Percentiles rank a stretch among this genome's conserved stretches.
Evolutionary conservation across 2,797 vertebrate species (phyloP).

Genomic region (Argentina silus): DNA sequence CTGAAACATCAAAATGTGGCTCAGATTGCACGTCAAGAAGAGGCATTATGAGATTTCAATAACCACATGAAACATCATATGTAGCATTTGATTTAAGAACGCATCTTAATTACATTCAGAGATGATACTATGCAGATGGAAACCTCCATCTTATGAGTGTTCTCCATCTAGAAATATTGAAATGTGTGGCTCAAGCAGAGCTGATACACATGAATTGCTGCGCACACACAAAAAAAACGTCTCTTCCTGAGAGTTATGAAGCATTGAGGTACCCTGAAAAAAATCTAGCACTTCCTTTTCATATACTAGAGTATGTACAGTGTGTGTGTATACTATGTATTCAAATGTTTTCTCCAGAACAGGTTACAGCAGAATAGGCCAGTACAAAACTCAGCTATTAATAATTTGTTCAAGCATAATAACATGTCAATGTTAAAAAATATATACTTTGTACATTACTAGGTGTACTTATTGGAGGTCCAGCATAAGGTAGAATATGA

Average conservation of each 20-base stretch:
- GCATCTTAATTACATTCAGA: too few species aligned
- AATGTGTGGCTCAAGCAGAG: constrained; percentile 1
- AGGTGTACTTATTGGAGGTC: constrained; percentile 20
- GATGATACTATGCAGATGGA: not conserved
- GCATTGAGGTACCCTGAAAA: constrained; percentile 18
- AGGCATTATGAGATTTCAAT: not conserved
- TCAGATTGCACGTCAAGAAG: not conserved
- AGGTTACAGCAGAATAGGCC: constrained; percentile 1
- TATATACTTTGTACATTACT: constrained; percentile 24
- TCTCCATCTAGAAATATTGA: not conserved
- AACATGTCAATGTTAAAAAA: constrained; percentile 27
- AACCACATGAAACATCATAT: not conserved
- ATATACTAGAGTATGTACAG: not conserved
- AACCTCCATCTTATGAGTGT: not conserved
- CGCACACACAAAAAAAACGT: not conserved
- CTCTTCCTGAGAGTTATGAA: constrained; percentile 1
- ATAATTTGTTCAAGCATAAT: constrained; percentile 20
- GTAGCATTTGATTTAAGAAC: not conserved
- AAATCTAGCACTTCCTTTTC: constrained; percentile 41
- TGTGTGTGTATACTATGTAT: constrained; percentile 10
- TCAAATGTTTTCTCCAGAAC: constrained; percentile 14
- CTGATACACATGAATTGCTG: not conserved
- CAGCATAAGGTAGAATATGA: constrained; percentile 25
- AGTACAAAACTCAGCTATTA: constrained; percentile 21
- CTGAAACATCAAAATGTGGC: not conserved